These are phyloP conservation scores for Heliothis subflexa DNA, from an alignment of 1,140 invertebrate species.

Conservation along the genomic window DNA sequence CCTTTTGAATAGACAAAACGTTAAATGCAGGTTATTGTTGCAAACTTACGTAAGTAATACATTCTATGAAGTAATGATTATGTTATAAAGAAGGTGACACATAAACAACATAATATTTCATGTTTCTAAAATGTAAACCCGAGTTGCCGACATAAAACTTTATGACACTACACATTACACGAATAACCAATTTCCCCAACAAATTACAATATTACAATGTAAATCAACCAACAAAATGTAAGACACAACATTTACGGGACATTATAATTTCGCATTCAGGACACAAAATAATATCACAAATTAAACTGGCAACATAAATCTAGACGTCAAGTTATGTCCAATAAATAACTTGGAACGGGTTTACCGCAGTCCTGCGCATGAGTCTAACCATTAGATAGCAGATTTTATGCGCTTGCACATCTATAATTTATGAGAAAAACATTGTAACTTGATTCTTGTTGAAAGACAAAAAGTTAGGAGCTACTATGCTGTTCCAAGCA, in stretches of 20 bases:
- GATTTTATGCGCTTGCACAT: conserved; percentile 39
- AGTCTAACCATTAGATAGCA: conserved; percentile 28
- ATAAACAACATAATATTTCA: not conserved
- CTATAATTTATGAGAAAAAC: conserved; percentile 47
- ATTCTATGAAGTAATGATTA: no score
- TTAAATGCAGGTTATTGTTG: no score
- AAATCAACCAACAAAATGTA: conserved; percentile 33
- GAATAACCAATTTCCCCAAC: conserved; percentile 20
- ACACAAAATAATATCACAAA: conserved; percentile 43
- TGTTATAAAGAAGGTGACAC: not conserved
- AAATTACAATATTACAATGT: conserved; percentile 41
- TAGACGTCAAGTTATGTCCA: conserved; percentile 22
- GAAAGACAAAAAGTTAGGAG: conserved; percentile 40
- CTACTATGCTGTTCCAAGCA: conserved; percentile 29
- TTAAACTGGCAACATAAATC: conserved; percentile 29
- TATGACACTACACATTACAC: not conserved
- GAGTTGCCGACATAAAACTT: not conserved
- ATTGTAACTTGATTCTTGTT: conserved; percentile 44
- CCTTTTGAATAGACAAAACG: no score
- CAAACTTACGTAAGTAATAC: no score
- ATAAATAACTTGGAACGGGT: conserved; percentile 39
- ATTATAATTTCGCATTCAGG: conserved; percentile 30
- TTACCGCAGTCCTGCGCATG: conserved; percentile 23
- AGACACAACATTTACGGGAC: conserved; percentile 25
- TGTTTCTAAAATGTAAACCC: not conserved